Conservation (phyloP, 2,113 vertebrate genomes). For the Coryphaenoides rupestris region DNA sequence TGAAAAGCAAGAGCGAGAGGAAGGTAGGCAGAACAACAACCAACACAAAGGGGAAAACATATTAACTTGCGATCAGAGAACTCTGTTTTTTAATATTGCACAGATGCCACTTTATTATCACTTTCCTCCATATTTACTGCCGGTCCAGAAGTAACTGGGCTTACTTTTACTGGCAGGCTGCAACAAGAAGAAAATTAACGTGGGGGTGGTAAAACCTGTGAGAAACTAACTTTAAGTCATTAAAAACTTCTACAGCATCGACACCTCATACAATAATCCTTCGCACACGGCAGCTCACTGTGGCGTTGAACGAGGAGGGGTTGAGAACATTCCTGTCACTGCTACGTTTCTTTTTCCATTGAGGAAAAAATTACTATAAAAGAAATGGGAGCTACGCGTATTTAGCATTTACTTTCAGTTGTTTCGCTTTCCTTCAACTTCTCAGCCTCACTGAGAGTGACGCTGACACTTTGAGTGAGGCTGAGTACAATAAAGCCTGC, state of each 20-base stretch:
- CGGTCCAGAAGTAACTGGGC: neutral
- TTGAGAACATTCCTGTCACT: slow-evolving; percentile 16
- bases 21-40: neutral
- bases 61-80: slow-evolving; percentile 11
- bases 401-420: no score
- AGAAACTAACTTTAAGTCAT: slow-evolving; percentile 35
- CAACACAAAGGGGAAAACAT: neutral
- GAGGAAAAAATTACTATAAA: neutral
- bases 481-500: no score
- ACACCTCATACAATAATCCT: neutral
- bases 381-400: neutral
- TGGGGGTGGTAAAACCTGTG: slow-evolving; percentile 17
- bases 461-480: no score
- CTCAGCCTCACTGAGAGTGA: no score
- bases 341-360: neutral
- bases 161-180: slow-evolving; percentile 33
- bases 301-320: neutral
- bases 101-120: slow-evolving; percentile 12
- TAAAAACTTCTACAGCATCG: slow-evolving; percentile 4
- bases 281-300: slow-evolving; percentile 5
- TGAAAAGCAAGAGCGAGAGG: neutral
- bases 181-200: slow-evolving; percentile 6
- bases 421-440: no score
- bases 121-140: slow-evolving; percentile 18
- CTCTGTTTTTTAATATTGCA: slow-evolving; percentile 13